Base-by-base conservation (phyloP, 37 sponge, comb jelly and placozoan species). In the Ianthella basta region DNA sequence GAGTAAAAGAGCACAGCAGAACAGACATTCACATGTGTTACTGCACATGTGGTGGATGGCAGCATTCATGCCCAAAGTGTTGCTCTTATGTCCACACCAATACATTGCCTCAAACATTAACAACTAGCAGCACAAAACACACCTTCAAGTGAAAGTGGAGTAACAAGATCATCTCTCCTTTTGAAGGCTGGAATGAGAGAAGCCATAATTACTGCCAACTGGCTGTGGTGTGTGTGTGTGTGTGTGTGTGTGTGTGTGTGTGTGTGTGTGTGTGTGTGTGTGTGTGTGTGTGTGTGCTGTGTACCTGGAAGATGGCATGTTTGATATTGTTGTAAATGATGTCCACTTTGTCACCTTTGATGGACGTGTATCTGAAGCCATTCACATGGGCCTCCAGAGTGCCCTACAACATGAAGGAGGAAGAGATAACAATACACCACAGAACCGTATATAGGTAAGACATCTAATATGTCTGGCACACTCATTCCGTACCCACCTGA, bases 291-390 rank as follows among this genome's bases (percentile, higher is more conserved):
- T 44, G 50, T 10, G 29, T 60, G 0, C 41, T 34, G 50, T 54
- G 34, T 29, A 92, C 89, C 87, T 97, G 98, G 87, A 96, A 98
- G 90, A 97, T 95, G 83, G 97, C 99, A 59, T 93, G 92, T 80
- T 95, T 96, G 57, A 99, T 88, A 78, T 97, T 99, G 65, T 59
- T 86, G 80, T 95, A 99, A 36, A 99, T 84, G 53, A 99, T 92
- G 85, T 99, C 99, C 21, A 97, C 89, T 38, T 88, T 88, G 67
- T 90, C 92, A 80, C 97, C 97, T 59, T 89, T 92, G 27, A 92
- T 57, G 32, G 96, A 87, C 3, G 94, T 92, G 84, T 94, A 97
- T 33, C 97, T 79, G 23, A 97, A 93, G 18, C 98, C 98, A 83
- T 97, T 97, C 3, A 84, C 87, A 80, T 97, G 98, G 16, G 94